Conservation (phyloP, 1,140 invertebrate species). For the Drosophila neocordata region DNA sequence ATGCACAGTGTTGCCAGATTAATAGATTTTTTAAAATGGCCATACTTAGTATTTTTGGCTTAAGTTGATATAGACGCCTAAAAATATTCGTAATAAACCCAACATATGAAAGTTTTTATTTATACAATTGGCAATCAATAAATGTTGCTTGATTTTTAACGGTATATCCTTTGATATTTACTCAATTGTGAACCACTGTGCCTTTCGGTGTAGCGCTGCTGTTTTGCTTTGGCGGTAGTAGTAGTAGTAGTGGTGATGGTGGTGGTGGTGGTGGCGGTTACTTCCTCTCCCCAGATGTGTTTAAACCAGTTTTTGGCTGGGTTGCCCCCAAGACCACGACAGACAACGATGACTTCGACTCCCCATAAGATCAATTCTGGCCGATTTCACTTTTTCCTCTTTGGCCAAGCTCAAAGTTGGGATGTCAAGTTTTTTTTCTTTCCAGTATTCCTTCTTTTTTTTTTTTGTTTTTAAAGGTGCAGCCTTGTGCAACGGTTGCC, state of each 20-base stretch:
- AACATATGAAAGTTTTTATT: no score
- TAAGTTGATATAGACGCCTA: no score
- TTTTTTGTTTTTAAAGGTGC: slow-evolving; percentile 62
- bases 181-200: background rate
- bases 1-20: no score
- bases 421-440: slow-evolving; percentile 59
- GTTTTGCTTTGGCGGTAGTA: background rate
- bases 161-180: background rate
- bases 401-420: slow-evolving; percentile 49
- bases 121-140: no score
- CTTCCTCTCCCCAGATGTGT: slow-evolving; percentile 62
- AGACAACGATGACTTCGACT: slow-evolving; percentile 57
- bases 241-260: background rate
- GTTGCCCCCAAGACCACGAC: slow-evolving; percentile 34
- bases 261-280: slow-evolving; percentile 22
- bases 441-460: slow-evolving; percentile 26
- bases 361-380: slow-evolving; percentile 80
- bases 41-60: no score
- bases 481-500: slow-evolving; percentile 75
- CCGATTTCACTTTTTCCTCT: slow-evolving; percentile 76
- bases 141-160: background rate
- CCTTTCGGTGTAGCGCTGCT: slow-evolving; percentile 4
- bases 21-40: no score
- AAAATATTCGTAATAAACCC: no score
- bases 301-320: slow-evolving; percentile 64